Conservation (phyloP, 1,140 invertebrate genomes). For the Mya arenaria region DNA sequence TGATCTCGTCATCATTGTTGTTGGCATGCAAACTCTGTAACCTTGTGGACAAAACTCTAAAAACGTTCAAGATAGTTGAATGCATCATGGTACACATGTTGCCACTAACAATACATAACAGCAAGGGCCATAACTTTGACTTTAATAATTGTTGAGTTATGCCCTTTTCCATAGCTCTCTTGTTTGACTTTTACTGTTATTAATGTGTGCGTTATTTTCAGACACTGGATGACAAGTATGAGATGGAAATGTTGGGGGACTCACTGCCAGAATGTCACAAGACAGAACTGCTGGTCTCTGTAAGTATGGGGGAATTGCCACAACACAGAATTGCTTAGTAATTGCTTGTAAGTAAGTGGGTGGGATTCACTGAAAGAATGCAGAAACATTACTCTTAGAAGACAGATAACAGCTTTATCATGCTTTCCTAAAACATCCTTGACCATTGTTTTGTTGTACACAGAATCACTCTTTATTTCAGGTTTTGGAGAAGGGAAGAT, state of each 20-base stretch:
- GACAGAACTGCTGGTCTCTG: conserved; percentile 77
- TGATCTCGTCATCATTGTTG: too few species aligned
- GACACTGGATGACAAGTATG: conserved; percentile 40
- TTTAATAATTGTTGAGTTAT: too few species aligned
- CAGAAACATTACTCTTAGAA: not conserved
- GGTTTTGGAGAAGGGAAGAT: conserved; percentile 85
- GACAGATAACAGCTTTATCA: not conserved
- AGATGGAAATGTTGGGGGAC: conserved; percentile 51
- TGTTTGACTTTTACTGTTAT: too few species aligned
- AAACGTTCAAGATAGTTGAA: too few species aligned
- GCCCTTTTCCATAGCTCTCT: too few species aligned
- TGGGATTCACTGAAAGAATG: not conserved
- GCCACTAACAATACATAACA: too few species aligned
- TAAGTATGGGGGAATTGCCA: conserved; percentile 80
- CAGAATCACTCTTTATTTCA: conserved; percentile 46
- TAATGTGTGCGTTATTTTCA: too few species aligned
- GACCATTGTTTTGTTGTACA: not conserved
- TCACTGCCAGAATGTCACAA: conserved; percentile 24
- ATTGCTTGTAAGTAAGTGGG: not conserved
- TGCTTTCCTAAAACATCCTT: not conserved
- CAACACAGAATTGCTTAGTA: not conserved
- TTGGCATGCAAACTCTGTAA: too few species aligned
- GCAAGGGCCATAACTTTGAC: too few species aligned
- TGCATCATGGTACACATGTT: too few species aligned
- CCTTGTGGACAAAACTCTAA: too few species aligned